Evolutionary conservation across 2,888 invertebrate species (phyloP), one percentile per base, ranked within the genome.

Genomic region (Tyria jacobaeae): DNA sequence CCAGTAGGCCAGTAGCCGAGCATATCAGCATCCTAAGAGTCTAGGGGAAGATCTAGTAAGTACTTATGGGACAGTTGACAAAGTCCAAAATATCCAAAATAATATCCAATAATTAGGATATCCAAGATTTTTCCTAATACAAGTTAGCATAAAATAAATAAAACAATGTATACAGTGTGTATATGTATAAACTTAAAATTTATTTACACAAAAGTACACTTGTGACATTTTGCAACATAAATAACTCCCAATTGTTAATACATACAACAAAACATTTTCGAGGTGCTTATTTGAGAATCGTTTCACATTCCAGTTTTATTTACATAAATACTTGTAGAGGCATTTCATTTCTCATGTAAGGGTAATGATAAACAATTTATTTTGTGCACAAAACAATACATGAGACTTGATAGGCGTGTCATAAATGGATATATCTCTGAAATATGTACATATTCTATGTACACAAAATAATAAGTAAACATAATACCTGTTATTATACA

Each of bases 181-280:
- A 90, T 92, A 92, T 88, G 90, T 86, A 88, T 92, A 92, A 92
- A 92, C 91, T 89, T 91, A 90, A 87, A 85, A 89, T 92, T 91
- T 94, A 94, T 94, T 93, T 93, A 92, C 93, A 94, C 91, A 91
- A 89, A 90, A 88, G 89, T 91, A 92, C 84, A 90, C 86, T 92
- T 92, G 92, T 93, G 92, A 92, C 92, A 85, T 86, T 90, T 87
- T 82, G 84, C 80, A 83, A 82, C 81, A 86, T 85, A 85, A 88
- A 86, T 84, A 87, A 68, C 70, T 55, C 39, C 63, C 66, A 66
- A 58, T 71, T 44, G 56, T 65, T 68, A 64, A 55, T 50, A 61
- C 47, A 51, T 62, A 59, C 51, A 65, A 64, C 56, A 72, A 70
- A 72, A 72, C 55, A 55, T 15, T 51, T 75, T 65, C 60, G 62